Evolutionary conservation across 2,113 vertebrate species (phyloP), one percentile per base, ranked within the genome.

Genomic region (Zapornia atra): DNA sequence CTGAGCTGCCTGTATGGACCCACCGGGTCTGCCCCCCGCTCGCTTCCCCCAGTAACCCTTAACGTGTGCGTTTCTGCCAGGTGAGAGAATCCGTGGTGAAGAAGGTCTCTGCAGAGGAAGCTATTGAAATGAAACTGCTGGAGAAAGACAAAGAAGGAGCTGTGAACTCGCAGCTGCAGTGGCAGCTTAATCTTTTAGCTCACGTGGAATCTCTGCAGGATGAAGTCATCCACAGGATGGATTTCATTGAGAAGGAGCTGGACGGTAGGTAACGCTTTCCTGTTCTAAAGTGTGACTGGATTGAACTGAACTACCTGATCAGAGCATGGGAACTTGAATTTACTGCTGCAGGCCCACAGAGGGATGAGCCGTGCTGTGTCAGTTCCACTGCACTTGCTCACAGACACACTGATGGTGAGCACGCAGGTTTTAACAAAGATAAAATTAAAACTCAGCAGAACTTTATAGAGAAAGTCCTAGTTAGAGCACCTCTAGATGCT

Each of bases 161-260:
- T n/a, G 94, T 98, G 92, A 98, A 97, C 88, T 98, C 98, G 1
- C 98, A 98, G 96, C 98, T 96, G 97, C 98, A 99, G 97, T 99
- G 99, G 98, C 99, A 99, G 95, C 98, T 99, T 64, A 99, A 99
- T 96, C 98, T 99, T 90, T 96, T 99, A 96, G 98, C 99, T 28
- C 99, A 99, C 0, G 98, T 99, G 21, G 99, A 99, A 87, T 98
- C 98, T 25, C 97, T 99, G 36, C 99, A 99, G 93, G 99, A 99
- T 31, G 99, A 99, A 98, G 99, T 99, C 94, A 99, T 98, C 5
- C 97, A 98, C 85, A 98, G 99, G 94, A 99, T 99, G 99, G 99
- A 99, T 96, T 98, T 99, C 97, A 99, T 99, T 28, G 99, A 99
- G 97, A 98, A 98, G 57, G 99, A 99, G 89, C 97, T 99, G 69